phyloP scores from a whole-genome alignment of 2,797 vertebrate species.

The Ibycter americanus region DNA sequence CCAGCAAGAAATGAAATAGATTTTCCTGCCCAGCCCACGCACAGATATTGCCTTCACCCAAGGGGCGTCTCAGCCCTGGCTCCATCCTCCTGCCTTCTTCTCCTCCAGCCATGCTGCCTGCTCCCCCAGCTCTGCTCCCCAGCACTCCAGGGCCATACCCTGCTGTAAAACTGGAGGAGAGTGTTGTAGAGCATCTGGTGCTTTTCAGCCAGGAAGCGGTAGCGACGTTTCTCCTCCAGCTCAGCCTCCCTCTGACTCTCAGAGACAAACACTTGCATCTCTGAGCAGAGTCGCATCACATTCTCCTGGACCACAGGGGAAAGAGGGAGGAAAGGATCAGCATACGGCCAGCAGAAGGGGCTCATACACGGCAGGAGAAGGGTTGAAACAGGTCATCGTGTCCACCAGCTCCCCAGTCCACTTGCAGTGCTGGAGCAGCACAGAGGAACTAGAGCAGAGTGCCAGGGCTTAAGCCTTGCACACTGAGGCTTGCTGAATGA shows the following conservation, averaged over 20 bases:
- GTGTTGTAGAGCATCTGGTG: constrained; percentile 83
- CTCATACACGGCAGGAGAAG: not conserved
- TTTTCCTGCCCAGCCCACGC: not conserved
- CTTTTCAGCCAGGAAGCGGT: constrained; percentile 94
- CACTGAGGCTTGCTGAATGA: not conserved
- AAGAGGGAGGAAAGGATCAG: not conserved
- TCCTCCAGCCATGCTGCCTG: not conserved
- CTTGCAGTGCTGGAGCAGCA: not conserved
- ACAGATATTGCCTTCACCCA: not conserved
- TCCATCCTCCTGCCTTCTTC: not conserved
- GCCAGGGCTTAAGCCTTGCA: not conserved
- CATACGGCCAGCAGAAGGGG: not conserved
- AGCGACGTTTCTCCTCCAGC: constrained; percentile 91
- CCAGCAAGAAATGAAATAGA: not conserved
- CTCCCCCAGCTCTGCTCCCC: not conserved
- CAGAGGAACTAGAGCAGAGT: not conserved
- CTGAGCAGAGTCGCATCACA: constrained; percentile 77
- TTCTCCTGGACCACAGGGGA: constrained; percentile 77
- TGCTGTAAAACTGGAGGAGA: constrained; percentile 78
- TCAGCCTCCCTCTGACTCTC: constrained; percentile 87
- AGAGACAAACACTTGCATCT: constrained; percentile 83
- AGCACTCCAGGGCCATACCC: constrained; percentile 35
- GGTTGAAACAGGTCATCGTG: rapidly evolving
- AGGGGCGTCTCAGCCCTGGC: not conserved
- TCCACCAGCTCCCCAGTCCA: not conserved